Evolutionary conservation across 2,797 vertebrate species (phyloP), one percentile per base, ranked within the genome.

Genomic region (Peromyscus attwateri): DNA sequence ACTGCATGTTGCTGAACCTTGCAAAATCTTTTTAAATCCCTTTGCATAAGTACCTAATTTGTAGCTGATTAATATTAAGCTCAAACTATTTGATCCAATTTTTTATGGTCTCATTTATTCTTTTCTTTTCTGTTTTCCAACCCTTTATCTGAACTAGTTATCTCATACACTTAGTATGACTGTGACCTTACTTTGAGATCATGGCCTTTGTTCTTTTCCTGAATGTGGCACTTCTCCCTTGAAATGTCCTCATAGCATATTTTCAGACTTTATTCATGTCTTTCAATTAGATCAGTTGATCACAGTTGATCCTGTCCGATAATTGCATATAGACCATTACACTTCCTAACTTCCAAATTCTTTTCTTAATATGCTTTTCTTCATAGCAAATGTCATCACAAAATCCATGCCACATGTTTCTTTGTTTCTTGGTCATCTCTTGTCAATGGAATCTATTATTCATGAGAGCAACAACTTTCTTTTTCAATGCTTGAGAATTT

Each of bases 21-120:
- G 1, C 9, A 64, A 27, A 27, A 23, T 71, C 64, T 87, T 80
- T 16, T 21, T 21, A 34, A 13, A 16, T 13, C 0, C 4, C 1
- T 4, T 52, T 71, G 12, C 34, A n/a, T 31, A 13, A 87, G 80
- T 79, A 52, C 46, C 25, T 62, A 17, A 34, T 81, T 73, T 11
- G 0, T 29, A 43, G 23, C 2, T 1, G 2, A 57, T n/a, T 27
- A 7, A 31, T 34, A 14, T 19, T 3, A 43, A 13, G 19, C 23
- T 12, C 27, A 37, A 55, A 11, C 34, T 13, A 77, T 34, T 49
- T 34, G 14, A 27, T 64, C 13, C 34, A 29, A 8, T 79, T 25
- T 40, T 2, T 19, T n/a, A 75, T 79, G 19, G 31, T 66, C 6
- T 55, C 3, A 3, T 55, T 19, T 87, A 16, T 34, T 10, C 17